phyloP scores from a whole-genome alignment of 2,888 invertebrate genomes.

The Chalcosyrphus nemorum region DNA sequence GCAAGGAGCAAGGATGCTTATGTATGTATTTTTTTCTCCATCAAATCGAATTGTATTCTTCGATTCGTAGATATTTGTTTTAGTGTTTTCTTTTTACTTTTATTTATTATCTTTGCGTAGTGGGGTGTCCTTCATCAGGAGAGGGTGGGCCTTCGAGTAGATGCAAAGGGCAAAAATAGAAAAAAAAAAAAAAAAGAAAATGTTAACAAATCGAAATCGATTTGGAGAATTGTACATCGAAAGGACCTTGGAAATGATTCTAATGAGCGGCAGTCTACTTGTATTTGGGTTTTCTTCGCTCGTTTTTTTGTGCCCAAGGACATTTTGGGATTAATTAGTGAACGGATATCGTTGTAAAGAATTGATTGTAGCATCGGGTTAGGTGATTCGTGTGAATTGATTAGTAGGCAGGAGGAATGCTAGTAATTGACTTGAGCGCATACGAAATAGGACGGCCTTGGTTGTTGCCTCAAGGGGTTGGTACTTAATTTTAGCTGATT shows the following conservation, averaged over 20 bases:
- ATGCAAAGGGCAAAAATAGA: too few relatives aligned
- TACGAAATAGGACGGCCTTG: neutral
- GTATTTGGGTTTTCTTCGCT: conserved; percentile 3
- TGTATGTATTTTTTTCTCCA: neutral
- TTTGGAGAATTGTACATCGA: conserved; percentile 19
- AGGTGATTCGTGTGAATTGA: neutral
- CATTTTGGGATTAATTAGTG: conserved; percentile 9
- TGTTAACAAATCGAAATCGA: conserved; percentile 47
- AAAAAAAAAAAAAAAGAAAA: neutral
- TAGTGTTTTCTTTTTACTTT: neutral
- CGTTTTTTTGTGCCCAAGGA: neutral
- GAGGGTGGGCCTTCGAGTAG: neutral
- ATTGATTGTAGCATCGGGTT: neutral
- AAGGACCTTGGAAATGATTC: conserved; percentile 20
- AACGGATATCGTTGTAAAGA: neutral
- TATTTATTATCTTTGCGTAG: conserved; percentile 8
- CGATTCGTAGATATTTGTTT: neutral
- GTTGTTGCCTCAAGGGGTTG: neutral
- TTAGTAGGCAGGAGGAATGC: neutral
- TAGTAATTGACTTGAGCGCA: neutral
- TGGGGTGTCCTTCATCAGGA: neutral
- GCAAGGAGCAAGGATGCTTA: neutral
- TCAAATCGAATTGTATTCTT: conserved; percentile 5
- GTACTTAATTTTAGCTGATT: neutral
- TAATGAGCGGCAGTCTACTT: conserved; percentile 8